These are phyloP conservation scores for Scomber scombrus DNA, from an alignment of 2,113 vertebrate genomes.

Conservation along the genomic window DNA sequence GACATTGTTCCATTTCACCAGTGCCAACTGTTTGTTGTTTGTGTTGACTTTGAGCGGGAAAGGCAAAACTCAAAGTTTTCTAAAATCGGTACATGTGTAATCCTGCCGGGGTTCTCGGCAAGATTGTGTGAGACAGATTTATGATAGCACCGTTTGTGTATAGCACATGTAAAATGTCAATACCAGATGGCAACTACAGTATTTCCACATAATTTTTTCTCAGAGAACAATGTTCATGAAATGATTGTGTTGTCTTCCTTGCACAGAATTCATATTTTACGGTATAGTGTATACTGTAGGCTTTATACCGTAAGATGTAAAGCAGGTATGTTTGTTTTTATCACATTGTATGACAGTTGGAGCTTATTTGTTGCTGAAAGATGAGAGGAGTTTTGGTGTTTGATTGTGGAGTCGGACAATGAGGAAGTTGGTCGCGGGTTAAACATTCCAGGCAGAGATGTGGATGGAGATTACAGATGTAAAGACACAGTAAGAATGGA, in stretches of 20 bases:
- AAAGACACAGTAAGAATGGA: neutral
- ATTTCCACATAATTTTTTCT: conserved; percentile 70
- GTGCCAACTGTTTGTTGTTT: conserved; percentile 81
- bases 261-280: conserved; percentile 79
- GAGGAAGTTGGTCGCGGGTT: conserved; percentile 44
- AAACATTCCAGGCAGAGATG: conserved; percentile 66
- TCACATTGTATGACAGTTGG: conserved; percentile 55
- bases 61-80: conserved; percentile 71
- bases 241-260: conserved; percentile 81
- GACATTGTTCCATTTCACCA: conserved; percentile 84
- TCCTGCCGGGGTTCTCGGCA: conserved; percentile 57
- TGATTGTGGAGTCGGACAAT: conserved; percentile 24
- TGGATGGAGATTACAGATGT: conserved; percentile 30
- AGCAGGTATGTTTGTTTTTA: conserved; percentile 67
- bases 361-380: conserved; percentile 45
- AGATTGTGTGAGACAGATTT: conserved; percentile 62
- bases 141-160: conserved; percentile 73
- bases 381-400: conserved; percentile 28
- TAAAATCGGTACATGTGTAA: conserved; percentile 70
- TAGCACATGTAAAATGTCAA: conserved; percentile 75
- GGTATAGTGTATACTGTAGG: conserved; percentile 67
- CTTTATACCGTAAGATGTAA: conserved; percentile 66
- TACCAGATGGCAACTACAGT: conserved; percentile 74
- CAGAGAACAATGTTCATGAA: conserved; percentile 74
- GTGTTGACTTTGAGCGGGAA: conserved; percentile 75